Base-by-base conservation (phyloP, 2,888 invertebrate genomes). In the Hydrotaea cyrtoneurina region DNA sequence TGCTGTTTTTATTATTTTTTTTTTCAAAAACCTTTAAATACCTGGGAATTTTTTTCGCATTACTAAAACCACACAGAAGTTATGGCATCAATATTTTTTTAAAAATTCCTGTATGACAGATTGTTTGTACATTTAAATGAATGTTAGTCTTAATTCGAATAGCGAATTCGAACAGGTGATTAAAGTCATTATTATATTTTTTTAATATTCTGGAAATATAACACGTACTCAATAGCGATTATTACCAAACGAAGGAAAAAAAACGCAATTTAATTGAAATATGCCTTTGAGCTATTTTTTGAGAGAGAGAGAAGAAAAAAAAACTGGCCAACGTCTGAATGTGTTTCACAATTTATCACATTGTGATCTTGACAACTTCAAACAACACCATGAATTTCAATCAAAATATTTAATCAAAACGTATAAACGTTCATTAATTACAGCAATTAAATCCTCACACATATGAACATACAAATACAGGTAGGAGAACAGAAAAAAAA, bases 381-480 rank as follows among this genome's bases (percentile, higher is more conserved):
- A n/a, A 66, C 43, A 80, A 69, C 43, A 57, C 8, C 57, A 57
- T 19, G 15, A 74, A 50, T 66, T 43, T 43, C 17, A 64, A 66
- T 17, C 43, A 69, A 46, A 46, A 69, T 55, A 74, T 85, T 85
- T 85, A 82, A 82, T 85, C 79, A 85, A 76, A 85, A 74, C 69
- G 71, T 69, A 17, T 69, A 69, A 69, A 69, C 46, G 77, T 79
- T 82, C 46, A 62, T 46, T 85, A 85, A 85, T 85, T 82, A 79
- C 82, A 62, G 73, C 82, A 69, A 85, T 85, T 85, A 85, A 85
- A 79, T 77, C 81, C 79, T 79, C 85, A 79, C 76, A 85, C 50
- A 81, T 23, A 71, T 78, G 26, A 62, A 76, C 50, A 59, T 59
- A 59, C 26, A 15, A 31, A 31, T 31, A 7, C n/a, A n/a, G 2